Evolutionary conservation across 2,113 vertebrate genomes (phyloP).

Genomic region (Mus pahari): DNA sequence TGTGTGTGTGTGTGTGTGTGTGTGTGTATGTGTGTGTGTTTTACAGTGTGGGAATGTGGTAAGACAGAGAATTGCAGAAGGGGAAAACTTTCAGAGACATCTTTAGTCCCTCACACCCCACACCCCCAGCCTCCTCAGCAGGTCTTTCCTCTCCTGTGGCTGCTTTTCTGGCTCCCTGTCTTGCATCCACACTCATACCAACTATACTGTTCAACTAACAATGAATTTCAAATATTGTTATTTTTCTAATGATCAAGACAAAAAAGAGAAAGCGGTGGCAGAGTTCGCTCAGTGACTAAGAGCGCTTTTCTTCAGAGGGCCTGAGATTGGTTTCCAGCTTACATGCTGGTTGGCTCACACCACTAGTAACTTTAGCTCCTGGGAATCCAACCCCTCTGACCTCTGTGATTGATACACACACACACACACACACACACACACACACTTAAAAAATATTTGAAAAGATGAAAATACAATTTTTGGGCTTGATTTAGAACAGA

Average conservation of each 20-base stretch:
- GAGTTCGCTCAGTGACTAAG: neutral
- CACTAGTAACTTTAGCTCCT: neutral
- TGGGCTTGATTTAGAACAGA: neutral
- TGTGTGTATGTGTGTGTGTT: neutral
- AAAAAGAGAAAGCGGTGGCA: neutral
- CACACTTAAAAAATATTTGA: neutral
- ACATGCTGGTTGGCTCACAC: neutral
- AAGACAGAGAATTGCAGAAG: neutral
- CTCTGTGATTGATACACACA: neutral
- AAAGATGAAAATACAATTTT: neutral
- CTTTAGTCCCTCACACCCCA: neutral
- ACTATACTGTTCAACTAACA: neutral
- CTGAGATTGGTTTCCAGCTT: neutral
- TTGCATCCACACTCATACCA: neutral
- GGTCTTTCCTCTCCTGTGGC: neutral
- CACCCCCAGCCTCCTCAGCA: neutral
- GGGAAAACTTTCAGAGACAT: neutral
- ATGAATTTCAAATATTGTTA: neutral
- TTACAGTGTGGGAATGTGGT: neutral
- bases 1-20: neutral
- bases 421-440: neutral
- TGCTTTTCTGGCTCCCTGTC: neutral
- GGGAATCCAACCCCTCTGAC: neutral
- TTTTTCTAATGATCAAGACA: neutral
- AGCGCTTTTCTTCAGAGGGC: neutral